Evolutionary conservation across 2,888 invertebrate genomes (phyloP).

Genomic region (Acanthosoma haemorrhoidale): DNA sequence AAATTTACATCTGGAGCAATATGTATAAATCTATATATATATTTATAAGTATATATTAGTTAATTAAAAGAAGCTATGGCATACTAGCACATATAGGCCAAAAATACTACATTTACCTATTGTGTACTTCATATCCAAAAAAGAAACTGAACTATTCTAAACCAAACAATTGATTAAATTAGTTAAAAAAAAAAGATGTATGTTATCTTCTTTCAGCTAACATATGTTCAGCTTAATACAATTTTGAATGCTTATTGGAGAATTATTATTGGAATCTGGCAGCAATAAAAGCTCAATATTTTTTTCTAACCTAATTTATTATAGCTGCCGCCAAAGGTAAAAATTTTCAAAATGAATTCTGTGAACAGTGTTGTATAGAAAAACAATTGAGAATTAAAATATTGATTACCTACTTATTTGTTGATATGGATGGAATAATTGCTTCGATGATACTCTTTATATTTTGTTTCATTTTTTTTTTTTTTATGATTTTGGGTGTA

Average conservation of each 20-base stretch:
- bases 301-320: background rate
- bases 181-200: conserved; percentile 3
- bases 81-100: background rate
- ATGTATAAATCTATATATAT: background rate
- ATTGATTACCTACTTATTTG: background rate
- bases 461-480: background rate
- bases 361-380: background rate
- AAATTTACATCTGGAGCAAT: conserved; percentile 18
- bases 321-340: background rate
- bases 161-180: too few species aligned
- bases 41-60: background rate
- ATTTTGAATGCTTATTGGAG: background rate
- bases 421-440: conserved; percentile 8
- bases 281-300: background rate
- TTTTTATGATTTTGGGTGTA: background rate
- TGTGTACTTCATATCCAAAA: background rate
- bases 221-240: background rate
- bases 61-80: background rate
- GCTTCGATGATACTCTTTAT: background rate
- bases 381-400: background rate
- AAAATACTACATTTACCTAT: background rate
- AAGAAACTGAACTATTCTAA: background rate
- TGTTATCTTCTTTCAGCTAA: background rate
- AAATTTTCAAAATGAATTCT: background rate
- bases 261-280: background rate